Evolutionary conservation across 2,888 invertebrate genomes (phyloP).

Genomic region (Scelioninae gen. 1): DNA sequence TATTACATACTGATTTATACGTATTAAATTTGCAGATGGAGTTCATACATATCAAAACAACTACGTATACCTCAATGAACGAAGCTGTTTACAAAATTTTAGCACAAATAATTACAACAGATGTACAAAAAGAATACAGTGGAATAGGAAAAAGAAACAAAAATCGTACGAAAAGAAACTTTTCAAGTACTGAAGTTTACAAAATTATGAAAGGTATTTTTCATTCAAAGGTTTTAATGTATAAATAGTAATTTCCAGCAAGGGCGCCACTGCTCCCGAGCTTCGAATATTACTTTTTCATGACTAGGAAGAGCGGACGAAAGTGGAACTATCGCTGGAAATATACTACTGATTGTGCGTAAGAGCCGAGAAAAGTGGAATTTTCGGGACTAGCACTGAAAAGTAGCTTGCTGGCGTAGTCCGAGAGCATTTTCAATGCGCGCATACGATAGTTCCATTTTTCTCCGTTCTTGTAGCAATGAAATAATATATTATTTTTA

Average conservation of each 20-base stretch:
- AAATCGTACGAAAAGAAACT: conserved; percentile 5
- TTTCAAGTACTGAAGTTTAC: conserved; percentile 5
- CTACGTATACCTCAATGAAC: conserved; percentile 3
- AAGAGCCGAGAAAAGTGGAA: no score
- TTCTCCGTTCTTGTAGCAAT: no score
- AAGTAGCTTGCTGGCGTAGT: no score
- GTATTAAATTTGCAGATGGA: conserved; percentile 6
- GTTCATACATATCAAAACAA: conserved; percentile 3
- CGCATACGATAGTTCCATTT: no score
- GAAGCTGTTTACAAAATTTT: conserved; percentile 5
- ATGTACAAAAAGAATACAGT: conserved; percentile 6
- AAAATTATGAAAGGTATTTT: conserved; percentile 10
- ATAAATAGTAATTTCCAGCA: no score
- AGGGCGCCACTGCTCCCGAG: no score
- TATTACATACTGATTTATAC: neutral
- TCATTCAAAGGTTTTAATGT: conserved; percentile 3
- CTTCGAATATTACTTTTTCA: no score
- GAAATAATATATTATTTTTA: neutral
- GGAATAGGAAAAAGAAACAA: neutral
- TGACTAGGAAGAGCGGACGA: no score
- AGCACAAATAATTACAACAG: neutral
- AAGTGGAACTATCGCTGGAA: no score
- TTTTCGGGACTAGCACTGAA: no score
- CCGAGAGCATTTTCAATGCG: no score
- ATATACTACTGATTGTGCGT: no score